Evolutionary conservation across 1,140 invertebrate species (phyloP).

Genomic region (Chrysomallon squamiferum): DNA sequence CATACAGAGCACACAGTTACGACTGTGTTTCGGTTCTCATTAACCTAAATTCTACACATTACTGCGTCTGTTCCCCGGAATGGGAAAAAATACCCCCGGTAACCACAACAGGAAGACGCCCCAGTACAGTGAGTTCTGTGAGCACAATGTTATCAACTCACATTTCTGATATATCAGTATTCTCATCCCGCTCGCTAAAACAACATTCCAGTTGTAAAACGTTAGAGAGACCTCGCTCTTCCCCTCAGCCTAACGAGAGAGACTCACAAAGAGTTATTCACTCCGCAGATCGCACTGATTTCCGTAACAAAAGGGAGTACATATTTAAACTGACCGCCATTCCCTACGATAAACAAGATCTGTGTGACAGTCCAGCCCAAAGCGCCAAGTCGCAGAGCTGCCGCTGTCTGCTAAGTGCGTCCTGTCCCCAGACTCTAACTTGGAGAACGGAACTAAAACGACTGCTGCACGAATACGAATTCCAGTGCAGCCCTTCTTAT

Average conservation of each 20-base stretch:
- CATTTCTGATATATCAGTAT: too few relatives aligned
- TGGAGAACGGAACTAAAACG: neutral
- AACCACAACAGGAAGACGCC: too few relatives aligned
- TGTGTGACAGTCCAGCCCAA: neutral
- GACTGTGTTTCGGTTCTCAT: conserved; percentile 17
- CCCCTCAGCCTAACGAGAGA: neutral
- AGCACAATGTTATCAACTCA: too few relatives aligned
- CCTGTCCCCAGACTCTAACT: neutral
- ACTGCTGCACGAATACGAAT: neutral
- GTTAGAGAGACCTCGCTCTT: neutral
- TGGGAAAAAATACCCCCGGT: too few relatives aligned
- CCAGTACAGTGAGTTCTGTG: too few relatives aligned
- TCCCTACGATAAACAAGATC: neutral
- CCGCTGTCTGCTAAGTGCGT: neutral
- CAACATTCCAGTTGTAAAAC: too few relatives aligned
- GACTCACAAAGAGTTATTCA: neutral
- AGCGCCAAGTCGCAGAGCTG: neutral
- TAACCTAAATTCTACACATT: neutral
- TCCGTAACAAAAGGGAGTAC: conserved; percentile 1
- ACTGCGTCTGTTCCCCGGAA: too few relatives aligned
- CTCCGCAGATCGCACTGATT: neutral
- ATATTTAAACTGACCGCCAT: conserved; percentile 2
- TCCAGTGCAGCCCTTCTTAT: neutral
- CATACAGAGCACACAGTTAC: conserved; percentile 12
- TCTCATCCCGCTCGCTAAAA: too few relatives aligned